A percentile compares a stretch with the other conserved stretches of the same genome.
These are phyloP conservation scores for Sterrhoptilus dennistouni DNA, from an alignment of 2,113 vertebrate genomes.

Conservation along the genomic window DNA sequence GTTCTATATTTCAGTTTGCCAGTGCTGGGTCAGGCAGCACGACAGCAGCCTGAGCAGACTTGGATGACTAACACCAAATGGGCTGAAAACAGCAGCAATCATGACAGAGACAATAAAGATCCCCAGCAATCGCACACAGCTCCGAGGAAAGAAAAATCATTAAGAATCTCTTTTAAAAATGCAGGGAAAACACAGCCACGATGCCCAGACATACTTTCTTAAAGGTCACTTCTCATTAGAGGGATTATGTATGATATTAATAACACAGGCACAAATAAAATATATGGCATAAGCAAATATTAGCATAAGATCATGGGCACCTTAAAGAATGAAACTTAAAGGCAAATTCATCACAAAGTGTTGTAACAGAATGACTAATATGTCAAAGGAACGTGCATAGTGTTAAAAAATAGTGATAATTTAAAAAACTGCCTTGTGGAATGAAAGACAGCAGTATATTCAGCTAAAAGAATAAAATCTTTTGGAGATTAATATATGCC, in stretches of 20 bases:
- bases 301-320: background rate
- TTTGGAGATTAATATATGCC: background rate
- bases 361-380: background rate
- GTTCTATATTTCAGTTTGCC: background rate
- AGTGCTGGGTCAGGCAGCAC: background rate
- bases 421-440: background rate
- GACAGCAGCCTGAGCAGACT: background rate
- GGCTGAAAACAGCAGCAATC: slow-evolving; percentile 12
- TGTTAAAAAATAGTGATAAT: background rate
- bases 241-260: background rate
- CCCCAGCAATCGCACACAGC: background rate
- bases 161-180: background rate
- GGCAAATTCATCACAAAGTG: background rate
- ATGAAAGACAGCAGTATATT: background rate
- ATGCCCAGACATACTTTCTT: background rate
- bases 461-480: background rate
- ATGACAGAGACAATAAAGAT: slow-evolving; percentile 31
- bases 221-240: background rate
- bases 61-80: background rate
- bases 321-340: slow-evolving; percentile 18
- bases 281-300: background rate
- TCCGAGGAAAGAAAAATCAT: background rate
- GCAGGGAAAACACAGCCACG: background rate
- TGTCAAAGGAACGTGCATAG: fast-evolving
- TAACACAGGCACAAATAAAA: background rate